phyloP scores from a whole-genome alignment of 2,888 invertebrate species.

The Hirtodrosophila duncani region DNA sequence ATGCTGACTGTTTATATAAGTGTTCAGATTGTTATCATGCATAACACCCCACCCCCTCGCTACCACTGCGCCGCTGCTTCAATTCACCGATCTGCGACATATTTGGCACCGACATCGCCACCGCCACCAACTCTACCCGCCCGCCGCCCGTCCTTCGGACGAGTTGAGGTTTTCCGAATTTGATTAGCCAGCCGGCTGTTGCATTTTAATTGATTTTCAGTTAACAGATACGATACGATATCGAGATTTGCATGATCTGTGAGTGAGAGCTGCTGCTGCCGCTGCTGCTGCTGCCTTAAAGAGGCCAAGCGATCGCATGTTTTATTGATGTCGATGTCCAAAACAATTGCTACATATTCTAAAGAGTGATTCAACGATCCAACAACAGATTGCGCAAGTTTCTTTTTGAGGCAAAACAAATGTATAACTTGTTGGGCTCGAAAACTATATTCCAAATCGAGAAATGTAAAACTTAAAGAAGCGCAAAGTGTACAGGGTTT shows the following conservation, averaged over 20 bases:
- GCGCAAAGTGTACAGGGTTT: too few relatives aligned
- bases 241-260: slow-evolving; percentile 67
- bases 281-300: slow-evolving; percentile 40
- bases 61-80: slow-evolving; percentile 3
- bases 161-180: slow-evolving; percentile 26
- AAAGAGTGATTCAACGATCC: slow-evolving; percentile 33
- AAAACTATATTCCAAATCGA: too few relatives aligned
- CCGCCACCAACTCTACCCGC: background rate
- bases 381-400: slow-evolving; percentile 51
- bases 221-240: slow-evolving; percentile 29
- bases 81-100: slow-evolving; percentile 43
- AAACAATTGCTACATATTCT: slow-evolving; percentile 67
- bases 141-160: background rate
- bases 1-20: slow-evolving; percentile 70
- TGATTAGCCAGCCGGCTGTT: slow-evolving; percentile 59
- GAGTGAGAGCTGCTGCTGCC: slow-evolving; percentile 22
- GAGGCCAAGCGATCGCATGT: slow-evolving; percentile 71
- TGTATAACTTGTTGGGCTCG: too few relatives aligned
- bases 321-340: slow-evolving; percentile 69
- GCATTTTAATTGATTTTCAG: slow-evolving; percentile 65
- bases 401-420: too few relatives aligned
- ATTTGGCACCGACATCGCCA: slow-evolving; percentile 59
- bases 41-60: slow-evolving; percentile 2
- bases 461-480: too few relatives aligned
- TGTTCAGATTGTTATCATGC: slow-evolving; percentile 52